Evolutionary conservation across 1,140 invertebrate genomes (phyloP), one percentile per base, ranked within the genome.

Genomic region (Zaprionus vittiger): DNA sequence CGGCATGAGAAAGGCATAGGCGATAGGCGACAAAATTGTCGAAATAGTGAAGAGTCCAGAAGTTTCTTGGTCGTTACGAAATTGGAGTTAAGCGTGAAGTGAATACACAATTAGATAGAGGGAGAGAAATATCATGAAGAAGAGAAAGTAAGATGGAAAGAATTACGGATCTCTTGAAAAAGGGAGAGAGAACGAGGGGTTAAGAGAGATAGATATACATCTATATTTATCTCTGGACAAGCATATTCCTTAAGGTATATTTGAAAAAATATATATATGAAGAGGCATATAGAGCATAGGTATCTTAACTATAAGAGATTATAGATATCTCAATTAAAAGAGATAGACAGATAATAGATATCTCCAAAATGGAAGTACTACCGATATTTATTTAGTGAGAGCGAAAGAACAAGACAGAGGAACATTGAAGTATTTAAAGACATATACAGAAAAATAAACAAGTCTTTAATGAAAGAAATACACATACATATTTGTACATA

Each of bases 21-120:
- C 20, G 26, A 9, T n/a, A 73, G 81, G 77, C 61, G 77, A 83
- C 77, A 73, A 80, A 64, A n/a, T 54, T 66, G 60, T 57, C 66
- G 41, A 54, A 7, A 37, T 38, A 17, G 41, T 9, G 22, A 11
- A 26, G 22, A 55, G 20, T 55, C 4, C 2, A 63, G 34, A n/a
- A 24, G 5, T 44, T 26, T 60, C 14, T 15, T 14, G 9, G 52
- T 44, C 24, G 24, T 56, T 52, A 24, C 4, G 22, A 52, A 22
- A 52, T 52, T 24, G 20, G 22, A 52, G 20, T 6, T 4, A 52
- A n/a, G 28, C n/a, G 41, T 20, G 41, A 47, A 17, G 41, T 47
- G 41, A 17, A 41, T 41, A n/a, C 6, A 15, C n/a, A 17, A 47
- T 47, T 3, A 0, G 5, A 55, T 26, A 56, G 4, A 7, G 54